These are phyloP conservation scores for Carlito syrichta DNA, from an alignment of 2,113 vertebrate species.

Conservation along the genomic window DNA sequence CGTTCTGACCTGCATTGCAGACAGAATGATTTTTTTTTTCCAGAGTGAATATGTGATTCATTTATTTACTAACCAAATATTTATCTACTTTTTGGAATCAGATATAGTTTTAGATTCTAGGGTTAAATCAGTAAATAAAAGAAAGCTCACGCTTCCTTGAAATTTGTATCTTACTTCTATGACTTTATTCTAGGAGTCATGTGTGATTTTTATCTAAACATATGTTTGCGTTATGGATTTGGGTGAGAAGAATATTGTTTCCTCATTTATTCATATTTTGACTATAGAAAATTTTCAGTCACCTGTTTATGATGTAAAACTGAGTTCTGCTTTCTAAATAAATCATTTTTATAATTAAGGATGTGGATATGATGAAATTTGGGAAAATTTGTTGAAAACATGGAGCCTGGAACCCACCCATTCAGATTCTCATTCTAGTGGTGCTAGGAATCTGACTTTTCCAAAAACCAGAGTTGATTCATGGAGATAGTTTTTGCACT, in stretches of 20 bases:
- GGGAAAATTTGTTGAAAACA: neutral
- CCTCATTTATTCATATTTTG: neutral
- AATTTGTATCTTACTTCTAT: neutral
- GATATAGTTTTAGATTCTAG: neutral
- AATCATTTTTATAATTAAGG: neutral
- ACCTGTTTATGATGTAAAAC: neutral
- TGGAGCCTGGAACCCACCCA: neutral
- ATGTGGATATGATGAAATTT: neutral
- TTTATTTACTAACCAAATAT: neutral
- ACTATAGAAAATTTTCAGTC: neutral
- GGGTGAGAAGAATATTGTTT: neutral
- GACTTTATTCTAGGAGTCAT: neutral
- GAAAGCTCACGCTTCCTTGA: neutral
- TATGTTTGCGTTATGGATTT: neutral
- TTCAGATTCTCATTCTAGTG: neutral
- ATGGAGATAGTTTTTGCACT: neutral
- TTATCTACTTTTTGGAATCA: neutral
- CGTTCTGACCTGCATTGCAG: neutral
- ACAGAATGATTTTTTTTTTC: neutral
- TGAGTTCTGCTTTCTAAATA: neutral
- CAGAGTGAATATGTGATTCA: neutral
- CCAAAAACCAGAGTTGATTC: neutral
- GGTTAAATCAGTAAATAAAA: neutral
- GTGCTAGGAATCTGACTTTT: neutral
- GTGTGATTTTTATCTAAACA: neutral